Evolutionary conservation across 2,888 invertebrate genomes (phyloP), one percentile per base, ranked within the genome.

Genomic region (Plemyria rubiginata): DNA sequence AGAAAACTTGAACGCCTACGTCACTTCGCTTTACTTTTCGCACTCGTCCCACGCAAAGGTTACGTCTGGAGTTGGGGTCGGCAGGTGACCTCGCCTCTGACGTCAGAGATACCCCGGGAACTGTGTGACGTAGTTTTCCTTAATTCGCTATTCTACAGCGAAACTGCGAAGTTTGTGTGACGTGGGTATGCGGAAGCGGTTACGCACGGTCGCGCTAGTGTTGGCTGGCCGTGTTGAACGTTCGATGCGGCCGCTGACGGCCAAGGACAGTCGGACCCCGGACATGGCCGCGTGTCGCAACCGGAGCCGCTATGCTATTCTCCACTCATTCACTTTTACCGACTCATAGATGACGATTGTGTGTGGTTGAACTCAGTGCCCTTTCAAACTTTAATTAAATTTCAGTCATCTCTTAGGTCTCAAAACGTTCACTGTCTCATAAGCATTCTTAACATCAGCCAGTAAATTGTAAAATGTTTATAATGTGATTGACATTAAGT

Each of bases 181-280:
- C 68, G 70, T 43, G 78, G 74, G 43, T 67, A 86, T 77, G 81
- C 87, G 88, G 90, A 91, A 90, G 85, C 75, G 74, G 85, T 82
- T 83, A 86, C 87, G 87, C 86, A 79, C 79, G 81, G 84, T 75
- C 86, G 84, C 73, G 71, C 52, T 50, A 50, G 50, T 32, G 29
- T n/a, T 40, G 41, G 78, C 73, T 75, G 70, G 64, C 71, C 68
- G 74, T 76, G 72, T 43, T 43, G 43, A 13, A 7, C 43, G 43
- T 43, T 76, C 78, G 78, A 71, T 75, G 74, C 72, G 70, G 73
- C 70, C 69, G 72, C 65, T 22, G 75, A 78, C 74, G 85, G 82
- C 85, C 89, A 87, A 88, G 88, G 89, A 86, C 89, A 70, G 70
- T 59, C 70, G 73, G 80, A 76, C 78, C 81, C 77, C 78, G 79